These are phyloP conservation scores for Edolisoma coerulescens DNA, from an alignment of 2,113 vertebrate genomes.

Conservation along the genomic window DNA sequence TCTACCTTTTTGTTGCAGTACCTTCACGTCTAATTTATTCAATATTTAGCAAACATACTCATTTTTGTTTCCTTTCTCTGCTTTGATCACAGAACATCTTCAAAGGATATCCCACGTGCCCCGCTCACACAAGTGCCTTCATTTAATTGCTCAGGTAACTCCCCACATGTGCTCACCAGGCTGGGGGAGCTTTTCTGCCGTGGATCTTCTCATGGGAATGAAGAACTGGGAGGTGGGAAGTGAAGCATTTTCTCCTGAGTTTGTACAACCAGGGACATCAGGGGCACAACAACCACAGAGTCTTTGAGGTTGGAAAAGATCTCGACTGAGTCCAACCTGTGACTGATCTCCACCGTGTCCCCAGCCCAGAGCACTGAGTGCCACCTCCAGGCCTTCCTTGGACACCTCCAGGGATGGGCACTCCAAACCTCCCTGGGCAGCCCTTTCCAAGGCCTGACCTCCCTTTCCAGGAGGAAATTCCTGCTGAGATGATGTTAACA, in stretches of 20 bases:
- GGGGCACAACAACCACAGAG: background rate
- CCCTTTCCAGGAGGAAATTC: background rate
- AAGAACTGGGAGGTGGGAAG: background rate
- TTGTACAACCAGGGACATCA: background rate
- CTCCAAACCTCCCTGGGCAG: background rate
- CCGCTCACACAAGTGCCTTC: background rate
- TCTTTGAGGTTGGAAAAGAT: fast-evolving
- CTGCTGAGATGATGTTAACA: background rate
- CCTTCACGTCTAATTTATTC: background rate
- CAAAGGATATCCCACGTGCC: background rate
- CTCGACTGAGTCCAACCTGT: fast-evolving
- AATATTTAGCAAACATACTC: background rate
- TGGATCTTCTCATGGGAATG: background rate
- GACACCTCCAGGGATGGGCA: background rate
- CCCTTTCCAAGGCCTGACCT: fast-evolving
- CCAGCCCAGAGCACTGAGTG: background rate
- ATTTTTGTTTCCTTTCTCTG: conserved; percentile 26
- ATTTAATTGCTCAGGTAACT: conserved; percentile 6
- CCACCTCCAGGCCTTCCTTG: background rate
- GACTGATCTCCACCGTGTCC: background rate
- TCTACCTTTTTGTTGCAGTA: background rate
- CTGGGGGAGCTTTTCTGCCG: background rate
- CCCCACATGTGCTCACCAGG: background rate
- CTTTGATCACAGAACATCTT: background rate
- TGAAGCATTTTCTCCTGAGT: background rate